These are phyloP conservation scores for Tethea ocularis DNA, from an alignment of 2,888 invertebrate species.

Conservation along the genomic window DNA sequence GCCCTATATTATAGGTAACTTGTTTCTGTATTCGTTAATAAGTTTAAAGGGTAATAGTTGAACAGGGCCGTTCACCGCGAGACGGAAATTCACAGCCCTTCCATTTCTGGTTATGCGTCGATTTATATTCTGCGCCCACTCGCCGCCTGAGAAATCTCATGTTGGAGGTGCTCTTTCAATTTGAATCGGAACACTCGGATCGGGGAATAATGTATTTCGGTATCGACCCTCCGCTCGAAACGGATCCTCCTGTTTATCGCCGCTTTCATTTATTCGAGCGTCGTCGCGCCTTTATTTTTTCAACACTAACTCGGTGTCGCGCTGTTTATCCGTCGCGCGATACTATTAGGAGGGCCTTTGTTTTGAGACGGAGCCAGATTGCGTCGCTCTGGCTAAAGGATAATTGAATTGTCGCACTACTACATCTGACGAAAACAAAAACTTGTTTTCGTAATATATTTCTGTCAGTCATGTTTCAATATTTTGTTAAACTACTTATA, in stretches of 20 bases:
- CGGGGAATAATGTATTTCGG: slow-evolving; percentile 84
- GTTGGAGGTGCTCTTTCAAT: slow-evolving; percentile 84
- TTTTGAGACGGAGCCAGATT: slow-evolving; percentile 75
- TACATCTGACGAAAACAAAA: slow-evolving; percentile 43
- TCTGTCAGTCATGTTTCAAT: slow-evolving; percentile 14
- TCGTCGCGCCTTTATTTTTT: slow-evolving; percentile 83
- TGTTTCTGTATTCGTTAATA: slow-evolving; percentile 38
- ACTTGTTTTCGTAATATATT: slow-evolving; percentile 32
- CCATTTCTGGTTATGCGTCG: slow-evolving; percentile 82
- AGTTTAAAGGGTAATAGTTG: slow-evolving; percentile 46
- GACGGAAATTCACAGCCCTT: slow-evolving; percentile 79
- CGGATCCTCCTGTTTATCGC: slow-evolving; percentile 83
- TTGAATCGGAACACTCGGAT: slow-evolving; percentile 84
- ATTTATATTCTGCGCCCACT: slow-evolving; percentile 84
- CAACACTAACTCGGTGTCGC: slow-evolving; percentile 74
- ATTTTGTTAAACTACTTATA: slow-evolving; percentile 30
- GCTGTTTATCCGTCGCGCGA: slow-evolving; percentile 74
- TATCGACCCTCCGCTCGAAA: slow-evolving; percentile 80
- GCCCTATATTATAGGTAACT: slow-evolving; percentile 13
- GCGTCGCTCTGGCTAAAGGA: slow-evolving; percentile 64
- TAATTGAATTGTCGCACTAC: slow-evolving; percentile 73
- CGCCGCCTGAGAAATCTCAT: slow-evolving; percentile 83
- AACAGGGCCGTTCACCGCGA: slow-evolving; percentile 65
- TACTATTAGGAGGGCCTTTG: slow-evolving; percentile 78
- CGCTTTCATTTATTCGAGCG: slow-evolving; percentile 82